phyloP scores from a whole-genome alignment of 2,888 invertebrate species.

The Syrphus vitripennis region DNA sequence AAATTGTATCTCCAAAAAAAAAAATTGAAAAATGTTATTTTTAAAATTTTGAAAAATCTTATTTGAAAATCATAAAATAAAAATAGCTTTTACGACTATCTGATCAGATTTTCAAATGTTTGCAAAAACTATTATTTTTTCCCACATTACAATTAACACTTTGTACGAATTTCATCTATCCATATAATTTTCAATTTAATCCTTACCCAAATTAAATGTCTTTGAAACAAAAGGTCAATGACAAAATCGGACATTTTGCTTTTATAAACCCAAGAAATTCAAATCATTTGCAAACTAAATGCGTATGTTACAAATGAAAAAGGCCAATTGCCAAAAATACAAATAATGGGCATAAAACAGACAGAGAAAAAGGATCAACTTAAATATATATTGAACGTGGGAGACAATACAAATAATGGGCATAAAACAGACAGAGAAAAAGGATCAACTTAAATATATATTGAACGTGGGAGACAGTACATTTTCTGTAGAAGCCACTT shows the following conservation, averaged over 20 bases:
- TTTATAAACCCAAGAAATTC: neutral
- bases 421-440: neutral
- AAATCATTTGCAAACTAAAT: neutral
- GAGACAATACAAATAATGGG: too few species aligned
- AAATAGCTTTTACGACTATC: too few species aligned
- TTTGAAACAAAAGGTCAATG: neutral
- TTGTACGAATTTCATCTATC: too few species aligned
- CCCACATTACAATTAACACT: too few species aligned
- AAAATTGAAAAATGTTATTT: too few species aligned
- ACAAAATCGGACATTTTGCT: neutral
- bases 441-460: neutral
- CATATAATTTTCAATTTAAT: neutral
- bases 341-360: too few species aligned
- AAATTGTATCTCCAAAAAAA: too few species aligned
- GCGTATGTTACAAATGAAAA: neutral
- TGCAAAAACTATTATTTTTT: too few species aligned
- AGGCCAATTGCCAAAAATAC: neutral
- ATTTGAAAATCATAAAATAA: too few species aligned
- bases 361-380: neutral
- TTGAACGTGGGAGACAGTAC: neutral
- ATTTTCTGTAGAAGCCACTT: neutral
- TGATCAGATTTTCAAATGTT: too few species aligned
- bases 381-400: neutral
- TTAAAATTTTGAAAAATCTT: too few species aligned
- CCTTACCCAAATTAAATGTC: neutral